Base-by-base conservation (phyloP, 2,113 vertebrate species). In the Poeciliopsis occidentalis region DNA sequence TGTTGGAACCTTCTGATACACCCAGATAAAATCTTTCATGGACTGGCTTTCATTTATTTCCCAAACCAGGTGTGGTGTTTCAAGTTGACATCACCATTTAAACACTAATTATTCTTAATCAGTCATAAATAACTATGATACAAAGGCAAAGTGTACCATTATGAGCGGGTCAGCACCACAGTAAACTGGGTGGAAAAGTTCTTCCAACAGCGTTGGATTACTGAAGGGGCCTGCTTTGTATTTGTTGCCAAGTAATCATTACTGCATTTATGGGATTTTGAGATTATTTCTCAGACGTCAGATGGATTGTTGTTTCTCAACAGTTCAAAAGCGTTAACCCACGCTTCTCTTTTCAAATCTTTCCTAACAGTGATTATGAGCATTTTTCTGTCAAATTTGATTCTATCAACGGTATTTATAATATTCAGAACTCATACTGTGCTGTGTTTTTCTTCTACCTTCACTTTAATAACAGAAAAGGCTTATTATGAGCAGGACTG, bases 181-280 rank as follows among this genome's bases (percentile, higher is more conserved):
- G 64, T 34, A 78, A 83, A 75, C 32, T 74, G 65, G 74, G 29
- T 64, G 70, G 72, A 79, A 82, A 79, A 44, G 72, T 74, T 73
- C 74, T 37, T 44, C 12, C 30, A 37, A 66, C 69, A 62, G 44
- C 8, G 3, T 8, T 64, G 60, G 76, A 70, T 75, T 54, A 83
- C 67, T 61, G 69, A 65, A 71, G 69, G 44, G 34, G 1, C 60
- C 41, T 39, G n/a, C 74, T 76, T 62, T 69, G 27, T 67, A 41
- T 66, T 47, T 41, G 26, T 67, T 81, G 67, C 75, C 30, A 34
- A 44, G 69, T n/a, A 60, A 64, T 78, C 62, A 66, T 66, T 64
- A 26, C 27, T 72, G 24, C 24, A 17, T 73, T 75, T 44, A 66
- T 67, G 34, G 64, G 63, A 80, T 82, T 67, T 54, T 76, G 27